Evolutionary conservation across 2,797 vertebrate species (phyloP).

Genomic region (Eupleurogrammus muticus): DNA sequence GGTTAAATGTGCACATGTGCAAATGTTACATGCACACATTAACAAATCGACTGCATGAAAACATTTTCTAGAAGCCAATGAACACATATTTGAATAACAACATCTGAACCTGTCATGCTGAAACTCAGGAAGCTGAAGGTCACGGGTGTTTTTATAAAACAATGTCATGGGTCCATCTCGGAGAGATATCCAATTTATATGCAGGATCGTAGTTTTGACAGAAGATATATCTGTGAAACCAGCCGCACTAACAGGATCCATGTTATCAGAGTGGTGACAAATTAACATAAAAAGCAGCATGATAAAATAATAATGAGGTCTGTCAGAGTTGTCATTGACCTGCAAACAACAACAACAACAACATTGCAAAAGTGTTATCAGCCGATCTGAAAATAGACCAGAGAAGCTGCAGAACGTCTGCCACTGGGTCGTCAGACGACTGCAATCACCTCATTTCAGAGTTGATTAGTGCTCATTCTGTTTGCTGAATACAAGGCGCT

Average conservation of each 20-base stretch:
- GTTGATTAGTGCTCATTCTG: constrained; percentile 10
- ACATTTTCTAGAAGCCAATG: not conserved
- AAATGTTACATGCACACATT: not conserved
- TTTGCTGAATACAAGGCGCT: constrained; percentile 2
- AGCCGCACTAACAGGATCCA: constrained; percentile 2
- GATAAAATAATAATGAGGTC: constrained; percentile 17
- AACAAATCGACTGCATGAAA: not conserved
- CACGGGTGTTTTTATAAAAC: not conserved
- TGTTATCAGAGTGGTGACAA: not conserved
- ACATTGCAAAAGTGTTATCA: constrained; percentile 43
- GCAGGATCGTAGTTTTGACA: constrained; percentile 7
- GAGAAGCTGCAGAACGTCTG: not conserved
- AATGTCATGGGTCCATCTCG: not conserved
- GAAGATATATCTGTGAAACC: constrained; percentile 19
- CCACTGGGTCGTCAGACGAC: constrained; percentile 11
- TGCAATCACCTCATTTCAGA: constrained; percentile 32
- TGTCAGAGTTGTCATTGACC: constrained; percentile 16
- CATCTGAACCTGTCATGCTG: not conserved
- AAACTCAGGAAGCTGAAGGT: not conserved
- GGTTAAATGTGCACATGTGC: not conserved
- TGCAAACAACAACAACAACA: too few species aligned
- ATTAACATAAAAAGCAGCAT: constrained; percentile 31
- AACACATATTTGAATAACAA: not conserved
- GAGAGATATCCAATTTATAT: not conserved
- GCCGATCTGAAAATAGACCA: constrained; percentile 26